A percentile compares a stretch with the other conserved stretches of the same genome.
phyloP scores from a whole-genome alignment of 2,888 invertebrate genomes.

The Sycophila texana region DNA sequence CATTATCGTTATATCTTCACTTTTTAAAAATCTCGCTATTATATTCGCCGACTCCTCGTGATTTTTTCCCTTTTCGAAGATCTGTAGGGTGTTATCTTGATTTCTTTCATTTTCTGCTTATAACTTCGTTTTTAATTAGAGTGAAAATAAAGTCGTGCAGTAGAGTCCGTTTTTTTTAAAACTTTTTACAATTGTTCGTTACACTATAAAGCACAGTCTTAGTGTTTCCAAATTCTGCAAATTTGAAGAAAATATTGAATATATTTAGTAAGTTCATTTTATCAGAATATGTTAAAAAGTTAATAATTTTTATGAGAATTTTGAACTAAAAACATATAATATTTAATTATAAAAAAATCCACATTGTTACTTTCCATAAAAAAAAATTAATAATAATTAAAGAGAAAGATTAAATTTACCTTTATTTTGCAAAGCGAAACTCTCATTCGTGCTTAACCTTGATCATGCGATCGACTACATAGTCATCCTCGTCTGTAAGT shows the following conservation, averaged over 20 bases:
- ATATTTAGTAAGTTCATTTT: not conserved
- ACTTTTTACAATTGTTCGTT: slow-evolving; percentile 38
- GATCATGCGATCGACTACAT: slow-evolving; percentile 60
- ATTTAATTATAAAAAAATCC: no score
- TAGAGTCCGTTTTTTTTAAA: not conserved
- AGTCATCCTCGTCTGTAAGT: slow-evolving; percentile 68
- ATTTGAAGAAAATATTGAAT: no score
- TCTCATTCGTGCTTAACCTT: slow-evolving; percentile 57
- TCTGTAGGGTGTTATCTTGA: not conserved
- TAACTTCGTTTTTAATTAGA: not conserved
- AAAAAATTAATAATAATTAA: no score
- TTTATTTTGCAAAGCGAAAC: slow-evolving; percentile 8
- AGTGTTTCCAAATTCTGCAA: slow-evolving; percentile 32
- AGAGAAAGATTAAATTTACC: slow-evolving; percentile 30
- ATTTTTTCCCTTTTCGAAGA: no score
- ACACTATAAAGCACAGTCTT: slow-evolving; percentile 45
- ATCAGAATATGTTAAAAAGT: not conserved
- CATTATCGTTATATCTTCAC: not conserved
- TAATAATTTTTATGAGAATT: no score
- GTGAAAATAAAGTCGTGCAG: slow-evolving; percentile 33
- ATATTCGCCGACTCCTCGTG: not conserved
- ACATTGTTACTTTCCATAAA: no score
- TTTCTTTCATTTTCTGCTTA: not conserved
- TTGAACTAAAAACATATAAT: no score
- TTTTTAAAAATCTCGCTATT: slow-evolving; percentile 6